Base-by-base conservation (phyloP, 2,113 vertebrate genomes). In the Sinocyclocheilus anophthalmus region DNA sequence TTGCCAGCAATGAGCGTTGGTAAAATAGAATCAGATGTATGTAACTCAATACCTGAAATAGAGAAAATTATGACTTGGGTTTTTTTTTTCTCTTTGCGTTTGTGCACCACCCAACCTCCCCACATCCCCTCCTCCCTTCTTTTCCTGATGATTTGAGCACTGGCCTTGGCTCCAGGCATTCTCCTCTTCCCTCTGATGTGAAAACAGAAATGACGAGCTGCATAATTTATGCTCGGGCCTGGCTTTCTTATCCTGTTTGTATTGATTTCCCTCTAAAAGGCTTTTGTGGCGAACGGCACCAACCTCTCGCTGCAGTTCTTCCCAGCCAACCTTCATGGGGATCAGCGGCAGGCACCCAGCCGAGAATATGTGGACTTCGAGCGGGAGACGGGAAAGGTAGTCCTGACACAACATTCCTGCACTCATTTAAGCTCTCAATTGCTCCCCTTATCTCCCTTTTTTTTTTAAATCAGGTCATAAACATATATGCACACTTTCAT, bases 281-380 rank as follows among this genome's bases (percentile, higher is more conserved):
- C 98, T 95, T 99, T 99, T 94, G 98, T 99, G 94, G 98, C 98
- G 87, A 99, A 98, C 92, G 98, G 98, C 94, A 99, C 98, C 96
- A 99, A 99, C 96, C 97, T 99, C 93, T 99, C 98, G 88, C 97
- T 99, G 92, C 98, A 99, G 97, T 99, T 99, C 96, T 99, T 99
- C 94, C 97, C 98, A 86, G 98, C 98, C 94, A 99, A 96, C 94
- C 96, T 97, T 94, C 98, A 98, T 85, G 97, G 97, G 86, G 98
- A 99, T 87, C 97, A 98, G 93, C 94, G 98, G 55, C 98, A 99
- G 93, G 96, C 97, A 93, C 98, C 98, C 26, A 97, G 97, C 37
- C 96, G 98, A 87, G 98, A 99, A 67, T 99, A 99, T 90, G 98
- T 99, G 69, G 97, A 99, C 95, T 98, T 99, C 91, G 98, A 99